Base-by-base conservation (phyloP, 1,140 invertebrate species). In the Uloborus diversus region DNA sequence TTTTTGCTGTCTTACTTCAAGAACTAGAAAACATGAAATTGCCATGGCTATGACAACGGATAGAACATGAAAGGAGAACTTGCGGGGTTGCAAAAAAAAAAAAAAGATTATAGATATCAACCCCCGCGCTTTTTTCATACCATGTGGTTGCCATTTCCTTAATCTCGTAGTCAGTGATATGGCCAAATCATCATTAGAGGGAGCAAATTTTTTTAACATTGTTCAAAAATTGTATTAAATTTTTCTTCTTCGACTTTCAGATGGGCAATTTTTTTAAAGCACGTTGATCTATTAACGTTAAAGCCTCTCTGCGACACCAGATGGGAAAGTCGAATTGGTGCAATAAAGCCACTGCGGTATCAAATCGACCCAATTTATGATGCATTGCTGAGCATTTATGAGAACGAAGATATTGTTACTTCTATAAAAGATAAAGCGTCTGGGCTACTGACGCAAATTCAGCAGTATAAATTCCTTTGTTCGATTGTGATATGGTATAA, bases 81-180 rank as follows among this genome's bases (percentile, higher is more conserved):
- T 51, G 49, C 49, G 49, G 49, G n/a, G 49, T 7, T 51, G 49
- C 49, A n/a, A n/a, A n/a, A n/a, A n/a, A n/a, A n/a, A 51, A 51
- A 20, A 4, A 51, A 51, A 51, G 49, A 51, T 51, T 20, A 51
- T 11, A 51, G 20, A 51, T 20, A 51, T 20, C 49, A 20, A 51
- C 7, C n/a, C 49, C 20, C 49, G n/a, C 4, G n/a, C 4, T 11
- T 51, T 51, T 51, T 51, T 51, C 20, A 51, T n/a, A n/a, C n/a
- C n/a, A 51, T 11, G 49, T 51, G 49, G n/a, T 51, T n/a, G 49
- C 7, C 49, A 51, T 20, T 51, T 20, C 7, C 49, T 51, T 51
- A 51, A 51, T n/a, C 7, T 51, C 4, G 49, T 51, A 20, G 49
- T 51, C 13, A 51, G 20, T 51, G 49, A 51, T 51, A 51, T 51